These are phyloP conservation scores for Odocoileus virginianus DNA, from an alignment of 2,113 vertebrate genomes.

Conservation along the genomic window DNA sequence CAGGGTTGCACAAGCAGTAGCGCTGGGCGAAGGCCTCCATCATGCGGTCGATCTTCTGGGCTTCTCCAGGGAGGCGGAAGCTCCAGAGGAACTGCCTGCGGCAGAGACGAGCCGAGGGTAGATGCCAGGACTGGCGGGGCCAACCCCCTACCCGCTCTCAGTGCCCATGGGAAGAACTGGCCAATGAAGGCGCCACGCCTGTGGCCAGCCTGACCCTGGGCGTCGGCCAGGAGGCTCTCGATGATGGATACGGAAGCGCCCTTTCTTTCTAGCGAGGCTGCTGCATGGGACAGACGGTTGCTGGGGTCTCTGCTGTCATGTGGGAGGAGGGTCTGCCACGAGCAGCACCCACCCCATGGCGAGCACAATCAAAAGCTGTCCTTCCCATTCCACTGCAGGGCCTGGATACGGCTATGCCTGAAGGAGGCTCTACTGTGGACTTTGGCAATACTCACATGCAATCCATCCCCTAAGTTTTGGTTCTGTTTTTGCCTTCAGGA, in stretches of 20 bases:
- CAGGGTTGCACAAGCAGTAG: slow-evolving; percentile 91
- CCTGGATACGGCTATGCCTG: not conserved
- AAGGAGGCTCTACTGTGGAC: not conserved
- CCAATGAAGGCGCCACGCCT: not conserved
- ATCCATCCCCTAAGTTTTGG: not conserved
- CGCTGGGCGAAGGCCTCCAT: slow-evolving; percentile 95
- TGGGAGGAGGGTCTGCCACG: not conserved
- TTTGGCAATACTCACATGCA: not conserved
- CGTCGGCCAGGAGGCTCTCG: rapidly evolving
- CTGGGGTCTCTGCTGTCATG: not conserved
- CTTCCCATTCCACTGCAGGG: not conserved
- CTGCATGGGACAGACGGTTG: not conserved
- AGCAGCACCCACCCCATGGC: not conserved
- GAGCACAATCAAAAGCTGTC: not conserved
- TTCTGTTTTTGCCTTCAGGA: not conserved
- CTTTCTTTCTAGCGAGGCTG: not conserved
- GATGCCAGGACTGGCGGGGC: not conserved
- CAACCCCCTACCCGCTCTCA: rapidly evolving
- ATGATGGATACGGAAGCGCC: rapidly evolving
- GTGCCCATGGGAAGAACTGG: not conserved
- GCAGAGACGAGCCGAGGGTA: rapidly evolving
- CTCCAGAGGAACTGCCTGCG: slow-evolving; percentile 94
- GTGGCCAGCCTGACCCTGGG: not conserved
- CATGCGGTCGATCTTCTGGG: slow-evolving; percentile 95
- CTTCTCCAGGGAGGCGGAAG: slow-evolving; percentile 92